Evolutionary conservation across 1,140 invertebrate species (phyloP), one percentile per base, ranked within the genome.

Genomic region (Brachionus calyciflorus): DNA sequence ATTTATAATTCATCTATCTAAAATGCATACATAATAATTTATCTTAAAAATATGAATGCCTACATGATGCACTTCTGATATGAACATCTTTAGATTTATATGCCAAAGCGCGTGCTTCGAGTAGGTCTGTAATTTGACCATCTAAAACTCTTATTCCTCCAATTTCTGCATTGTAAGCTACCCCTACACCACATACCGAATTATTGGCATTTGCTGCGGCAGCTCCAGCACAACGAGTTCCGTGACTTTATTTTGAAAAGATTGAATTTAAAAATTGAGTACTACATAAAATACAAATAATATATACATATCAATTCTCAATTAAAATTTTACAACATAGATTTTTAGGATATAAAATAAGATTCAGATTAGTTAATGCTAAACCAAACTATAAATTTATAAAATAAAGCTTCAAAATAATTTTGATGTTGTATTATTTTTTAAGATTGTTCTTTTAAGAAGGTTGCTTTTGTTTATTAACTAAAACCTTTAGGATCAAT

Each of bases 201-300:
- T 99, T 99, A 85, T 98, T 97, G 63, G 93, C 94, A 21, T 91
- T 91, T 6, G 96, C 95, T 3, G 96, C 94, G 17, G 99, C 96
- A 86, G 98, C 96, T 26, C 96, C 96, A 14, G 96, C 96, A 87
- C 96, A 99, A 49, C 96, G 88, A 0, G 96, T 99, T 0, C 96
- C 96, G 86, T 99, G 96, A 37, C 95, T 77, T 17, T n/a, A 40
- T 26, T 53, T 17, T 9, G 10, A 1, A 46, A 46, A 19, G 14
- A 46, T 3, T 46, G 1, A 21, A 69, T 28, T 60, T 1, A n/a
- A 37, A 5, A 60, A 60, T 33, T 37, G 5, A 10, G 0, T 28
- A n/a, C n/a, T n/a, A n/a, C n/a, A n/a, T n/a, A n/a, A n/a, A n/a
- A n/a, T n/a, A n/a, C n/a, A n/a, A n/a, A n/a, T n/a, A n/a, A n/a